These are phyloP conservation scores for Lagenorhynchus albirostris DNA, from an alignment of 2,113 vertebrate species.

Conservation along the genomic window DNA sequence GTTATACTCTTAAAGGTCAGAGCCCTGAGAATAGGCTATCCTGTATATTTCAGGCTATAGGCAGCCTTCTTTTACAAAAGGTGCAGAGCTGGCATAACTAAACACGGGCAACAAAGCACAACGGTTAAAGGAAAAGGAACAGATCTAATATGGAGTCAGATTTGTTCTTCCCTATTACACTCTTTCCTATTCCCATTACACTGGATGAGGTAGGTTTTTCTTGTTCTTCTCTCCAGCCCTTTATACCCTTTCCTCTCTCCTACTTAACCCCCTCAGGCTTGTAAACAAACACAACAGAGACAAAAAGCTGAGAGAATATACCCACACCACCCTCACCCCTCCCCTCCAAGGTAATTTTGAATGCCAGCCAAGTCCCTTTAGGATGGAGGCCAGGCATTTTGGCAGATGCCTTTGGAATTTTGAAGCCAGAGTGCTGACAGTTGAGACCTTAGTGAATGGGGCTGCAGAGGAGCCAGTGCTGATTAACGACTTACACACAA, in stretches of 20 bases:
- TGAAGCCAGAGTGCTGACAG: slow-evolving; percentile 54
- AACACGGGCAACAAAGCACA: not conserved
- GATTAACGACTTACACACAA: slow-evolving; percentile 58
- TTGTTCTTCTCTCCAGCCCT: not conserved
- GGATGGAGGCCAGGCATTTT: slow-evolving; percentile 39
- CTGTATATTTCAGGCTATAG: not conserved
- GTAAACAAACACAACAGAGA: slow-evolving; percentile 32
- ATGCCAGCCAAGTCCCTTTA: slow-evolving; percentile 32
- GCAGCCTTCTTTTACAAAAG: not conserved
- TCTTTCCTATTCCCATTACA: not conserved
- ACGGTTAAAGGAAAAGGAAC: not conserved
- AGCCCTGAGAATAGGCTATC: not conserved
- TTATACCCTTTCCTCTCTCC: not conserved
- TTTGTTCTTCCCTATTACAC: not conserved
- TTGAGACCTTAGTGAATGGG: slow-evolving; percentile 62
- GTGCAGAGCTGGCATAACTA: not conserved
- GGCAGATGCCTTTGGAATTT: slow-evolving; percentile 59
- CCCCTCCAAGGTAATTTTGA: not conserved
- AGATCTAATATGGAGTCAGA: not conserved
- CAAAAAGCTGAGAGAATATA: not conserved
- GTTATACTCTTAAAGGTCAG: not conserved
- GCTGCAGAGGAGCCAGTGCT: not conserved
- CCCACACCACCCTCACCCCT: not conserved
- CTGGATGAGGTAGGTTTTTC: not conserved
- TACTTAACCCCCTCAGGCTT: slow-evolving; percentile 3